A percentile compares a stretch with the other conserved stretches of the same genome.
phyloP scores from a whole-genome alignment of 2,113 vertebrate species.

The Ascaphus truei region DNA sequence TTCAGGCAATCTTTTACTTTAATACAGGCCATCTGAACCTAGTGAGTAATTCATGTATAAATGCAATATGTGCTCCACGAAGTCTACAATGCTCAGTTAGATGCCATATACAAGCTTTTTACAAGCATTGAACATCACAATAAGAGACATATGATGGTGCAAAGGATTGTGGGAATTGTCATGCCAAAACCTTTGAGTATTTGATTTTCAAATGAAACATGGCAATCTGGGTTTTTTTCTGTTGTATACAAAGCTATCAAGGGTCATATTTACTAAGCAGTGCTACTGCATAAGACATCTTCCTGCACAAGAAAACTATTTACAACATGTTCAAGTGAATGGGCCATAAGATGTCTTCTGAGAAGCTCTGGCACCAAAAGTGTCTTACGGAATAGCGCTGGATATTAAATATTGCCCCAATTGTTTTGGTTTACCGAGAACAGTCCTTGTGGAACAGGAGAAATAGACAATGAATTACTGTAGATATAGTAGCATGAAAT shows the following conservation, averaged over 20 bases:
- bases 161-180: background rate
- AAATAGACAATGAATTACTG: too few species aligned
- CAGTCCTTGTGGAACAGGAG: too few species aligned
- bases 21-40: slow-evolving; percentile 17
- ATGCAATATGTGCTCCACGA: background rate
- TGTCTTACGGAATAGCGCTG: too few species aligned
- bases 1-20: slow-evolving; percentile 1
- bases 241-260: background rate
- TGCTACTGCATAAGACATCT: background rate
- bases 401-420: too few species aligned
- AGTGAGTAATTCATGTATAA: background rate
- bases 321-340: background rate
- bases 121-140: background rate
- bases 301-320: background rate
- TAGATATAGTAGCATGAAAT: too few species aligned
- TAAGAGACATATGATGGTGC: background rate
- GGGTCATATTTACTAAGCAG: too few species aligned
- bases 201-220: background rate
- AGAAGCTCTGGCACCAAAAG: too few species aligned
- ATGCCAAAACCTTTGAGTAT: background rate
- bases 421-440: too few species aligned
- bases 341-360: background rate
- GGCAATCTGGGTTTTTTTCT: background rate
- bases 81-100: background rate
- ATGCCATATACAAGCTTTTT: slow-evolving; percentile 5